phyloP scores from a whole-genome alignment of 2,113 vertebrate species.

The Anser cygnoides region DNA sequence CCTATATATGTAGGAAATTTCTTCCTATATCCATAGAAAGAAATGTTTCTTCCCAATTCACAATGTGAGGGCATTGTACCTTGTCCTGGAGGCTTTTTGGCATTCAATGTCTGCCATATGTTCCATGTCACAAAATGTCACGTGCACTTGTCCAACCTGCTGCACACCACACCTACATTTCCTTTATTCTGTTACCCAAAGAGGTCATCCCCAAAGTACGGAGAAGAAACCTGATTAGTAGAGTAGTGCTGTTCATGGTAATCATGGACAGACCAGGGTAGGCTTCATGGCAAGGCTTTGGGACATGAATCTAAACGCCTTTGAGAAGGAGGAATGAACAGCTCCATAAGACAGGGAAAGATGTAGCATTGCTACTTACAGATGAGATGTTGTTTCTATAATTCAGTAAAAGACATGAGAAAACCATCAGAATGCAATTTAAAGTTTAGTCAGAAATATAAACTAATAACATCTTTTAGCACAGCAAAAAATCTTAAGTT shows the following conservation, averaged over 20 bases:
- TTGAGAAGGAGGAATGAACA: neutral
- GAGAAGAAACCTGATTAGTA: neutral
- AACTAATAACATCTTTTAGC: neutral
- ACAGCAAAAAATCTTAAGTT: neutral
- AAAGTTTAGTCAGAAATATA: neutral
- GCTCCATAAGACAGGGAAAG: neutral
- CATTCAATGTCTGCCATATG: neutral
- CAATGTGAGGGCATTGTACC: neutral
- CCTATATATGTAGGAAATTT: too few species aligned
- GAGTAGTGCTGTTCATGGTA: neutral
- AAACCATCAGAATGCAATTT: neutral
- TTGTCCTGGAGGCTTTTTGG: neutral
- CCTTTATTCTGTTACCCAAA: neutral
- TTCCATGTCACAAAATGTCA: neutral
- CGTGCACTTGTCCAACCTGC: rapidly evolving
- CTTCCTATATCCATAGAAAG: neutral
- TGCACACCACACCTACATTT: neutral
- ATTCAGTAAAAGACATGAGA: neutral
- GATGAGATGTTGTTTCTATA: neutral
- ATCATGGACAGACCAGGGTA: neutral
- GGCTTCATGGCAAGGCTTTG: neutral
- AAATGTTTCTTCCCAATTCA: neutral
- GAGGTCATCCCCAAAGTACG: neutral
- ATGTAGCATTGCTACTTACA: neutral
- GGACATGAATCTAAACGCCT: neutral